Base-by-base conservation (phyloP, 2,113 vertebrate species). In the Grallaria varia region DNA sequence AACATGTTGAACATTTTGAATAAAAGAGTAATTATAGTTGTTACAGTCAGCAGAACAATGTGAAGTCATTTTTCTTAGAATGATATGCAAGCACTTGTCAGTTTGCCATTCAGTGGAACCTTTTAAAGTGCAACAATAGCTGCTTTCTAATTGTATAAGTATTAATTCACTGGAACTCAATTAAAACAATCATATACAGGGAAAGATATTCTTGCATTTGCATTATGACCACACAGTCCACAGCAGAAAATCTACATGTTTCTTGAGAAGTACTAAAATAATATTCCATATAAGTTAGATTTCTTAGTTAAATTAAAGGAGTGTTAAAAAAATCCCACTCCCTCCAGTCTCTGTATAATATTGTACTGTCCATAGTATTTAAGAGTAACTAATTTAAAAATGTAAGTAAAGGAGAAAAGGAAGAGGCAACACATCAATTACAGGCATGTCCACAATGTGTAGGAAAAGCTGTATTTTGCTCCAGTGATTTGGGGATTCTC, bases 11-110 rank as follows among this genome's bases (percentile, higher is more conserved):
- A 78, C 87, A 14, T 93, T 93, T 89, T 87, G 89, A 97, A 94
- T 90, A 96, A 92, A 82, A 80, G 81, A 74, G 40, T 96, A 96
- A 97, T 97, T 97, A 96, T 82, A 97, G 92, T 87, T 96, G 79
- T 96, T 89, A 93, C 11, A 95, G 53, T 77, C 39, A 81, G 89
- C 60, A 74, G 96, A 90, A 97, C 86, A 96, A 91, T 95, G 77
- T 24, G 66, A 96, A 95, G 89, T 66, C 47, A 45, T 95, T 95
- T 84, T 78, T 53, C 69, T 91, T 69, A 55, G 73, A 96, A 82
- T 96, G 82, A 96, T 96, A 92, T 87, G 89, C 94, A 93, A 96
- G 95, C 84, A 88, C 89, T 96, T 97, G 90, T 91, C 95, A 94
- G 69, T 62, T 90, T 96, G 87, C 84, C 71, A 74, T 94, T 95